Conservation (phyloP, 2,888 invertebrate species). For the Eilema depressum region DNA sequence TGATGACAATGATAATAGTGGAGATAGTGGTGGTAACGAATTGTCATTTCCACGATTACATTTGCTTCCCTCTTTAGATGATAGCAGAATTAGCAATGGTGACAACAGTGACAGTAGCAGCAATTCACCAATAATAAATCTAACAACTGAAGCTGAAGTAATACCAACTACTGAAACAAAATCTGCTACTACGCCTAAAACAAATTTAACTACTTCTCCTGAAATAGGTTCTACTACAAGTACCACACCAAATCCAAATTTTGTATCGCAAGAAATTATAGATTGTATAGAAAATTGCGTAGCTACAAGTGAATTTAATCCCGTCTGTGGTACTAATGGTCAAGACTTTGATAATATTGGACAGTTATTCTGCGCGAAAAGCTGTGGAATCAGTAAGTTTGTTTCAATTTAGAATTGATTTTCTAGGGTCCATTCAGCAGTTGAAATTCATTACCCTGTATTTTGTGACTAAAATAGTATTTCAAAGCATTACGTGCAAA, state of each 20-base stretch:
- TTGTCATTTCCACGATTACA: background rate
- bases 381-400: conserved; percentile 74
- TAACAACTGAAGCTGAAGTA: background rate
- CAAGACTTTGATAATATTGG: conserved; percentile 75
- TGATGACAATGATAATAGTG: background rate
- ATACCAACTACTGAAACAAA: background rate
- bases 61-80: background rate
- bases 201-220: background rate
- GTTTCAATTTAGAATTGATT: background rate
- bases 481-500: no score
- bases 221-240: background rate
- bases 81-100: background rate
- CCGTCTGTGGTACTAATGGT: conserved; percentile 77
- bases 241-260: conserved; percentile 7
- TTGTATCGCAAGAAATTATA: conserved; percentile 30
- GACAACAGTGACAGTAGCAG: background rate
- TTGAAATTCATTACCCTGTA: background rate
- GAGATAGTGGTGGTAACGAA: background rate
- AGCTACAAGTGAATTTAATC: conserved; percentile 73
- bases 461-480: background rate
- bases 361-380: conserved; percentile 69
- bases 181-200: background rate
- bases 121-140: background rate
- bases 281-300: conserved; percentile 43
- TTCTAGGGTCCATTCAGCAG: background rate